These are phyloP conservation scores for Cydia amplana DNA, from an alignment of 1,140 invertebrate genomes.

Conservation along the genomic window DNA sequence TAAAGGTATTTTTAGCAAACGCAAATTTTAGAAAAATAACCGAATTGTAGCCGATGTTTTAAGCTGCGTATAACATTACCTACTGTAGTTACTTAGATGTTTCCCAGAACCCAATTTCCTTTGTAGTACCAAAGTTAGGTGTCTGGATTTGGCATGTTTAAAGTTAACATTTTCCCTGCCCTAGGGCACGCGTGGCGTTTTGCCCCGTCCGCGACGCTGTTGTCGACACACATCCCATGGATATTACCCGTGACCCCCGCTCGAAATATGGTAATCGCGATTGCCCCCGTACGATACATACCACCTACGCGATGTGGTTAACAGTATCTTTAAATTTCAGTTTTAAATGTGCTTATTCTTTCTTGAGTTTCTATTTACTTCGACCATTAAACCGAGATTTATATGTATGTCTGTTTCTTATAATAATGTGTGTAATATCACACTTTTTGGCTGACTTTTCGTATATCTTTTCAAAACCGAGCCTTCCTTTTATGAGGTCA, in stretches of 20 bases:
- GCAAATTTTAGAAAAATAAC: too few species aligned
- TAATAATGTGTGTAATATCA: background rate
- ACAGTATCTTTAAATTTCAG: conserved; percentile 14
- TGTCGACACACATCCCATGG: conserved; percentile 31
- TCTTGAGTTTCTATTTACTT: background rate
- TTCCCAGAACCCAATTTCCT: too few species aligned
- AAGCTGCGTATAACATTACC: too few species aligned
- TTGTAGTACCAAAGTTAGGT: too few species aligned
- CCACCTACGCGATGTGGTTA: background rate
- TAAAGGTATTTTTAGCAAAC: too few species aligned
- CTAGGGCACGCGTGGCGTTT: conserved; percentile 6
- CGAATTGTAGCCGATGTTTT: too few species aligned
- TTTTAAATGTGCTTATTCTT: background rate
- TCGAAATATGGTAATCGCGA: conserved; percentile 30
- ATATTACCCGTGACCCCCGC: conserved; percentile 29
- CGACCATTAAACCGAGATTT: background rate
- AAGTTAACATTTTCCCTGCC: background rate
- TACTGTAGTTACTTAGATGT: too few species aligned
- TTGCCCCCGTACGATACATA: conserved; percentile 12
- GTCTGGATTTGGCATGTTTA: background rate
- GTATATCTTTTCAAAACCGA: too few species aligned
- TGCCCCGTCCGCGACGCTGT: conserved; percentile 28
- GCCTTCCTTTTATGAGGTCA: too few species aligned
- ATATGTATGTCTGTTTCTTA: background rate
- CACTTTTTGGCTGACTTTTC: too few species aligned